Conservation (phyloP, 2,113 vertebrate genomes). For the Nannospalax galili region DNA sequence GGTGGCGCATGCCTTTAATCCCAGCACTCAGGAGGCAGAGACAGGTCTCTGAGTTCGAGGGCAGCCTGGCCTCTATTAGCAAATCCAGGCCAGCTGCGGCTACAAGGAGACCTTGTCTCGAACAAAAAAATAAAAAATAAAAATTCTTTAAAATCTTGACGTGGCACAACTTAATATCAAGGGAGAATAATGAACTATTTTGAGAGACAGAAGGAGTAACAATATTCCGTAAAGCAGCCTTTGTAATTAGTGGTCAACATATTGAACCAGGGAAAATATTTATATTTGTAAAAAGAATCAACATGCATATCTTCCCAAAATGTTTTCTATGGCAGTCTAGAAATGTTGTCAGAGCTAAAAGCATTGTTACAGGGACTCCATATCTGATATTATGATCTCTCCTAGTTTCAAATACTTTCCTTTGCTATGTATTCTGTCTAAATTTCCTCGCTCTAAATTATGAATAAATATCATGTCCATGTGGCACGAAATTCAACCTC, state of each 20-base stretch:
- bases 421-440: neutral
- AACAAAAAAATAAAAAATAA: neutral
- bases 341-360: neutral
- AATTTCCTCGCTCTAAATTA: neutral
- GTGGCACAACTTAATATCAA: neutral
- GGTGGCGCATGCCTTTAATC: neutral
- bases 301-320: neutral
- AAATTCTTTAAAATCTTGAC: neutral
- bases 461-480: neutral
- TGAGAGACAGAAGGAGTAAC: neutral
- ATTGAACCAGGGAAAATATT: neutral
- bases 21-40: neutral
- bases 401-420: neutral
- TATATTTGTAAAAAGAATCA: neutral
- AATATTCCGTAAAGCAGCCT: neutral
- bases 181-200: slow-evolving; percentile 20
- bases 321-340: neutral
- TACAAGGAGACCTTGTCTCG: neutral
- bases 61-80: neutral
- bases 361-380: neutral
- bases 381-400: neutral
- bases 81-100: too few species aligned
- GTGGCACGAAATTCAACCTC: neutral
- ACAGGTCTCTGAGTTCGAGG: neutral
- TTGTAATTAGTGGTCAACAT: neutral